Percentiles rank a stretch among this genome's conserved stretches.
phyloP scores from a whole-genome alignment of 2,888 invertebrate genomes.

The Odontomyia ornata region DNA sequence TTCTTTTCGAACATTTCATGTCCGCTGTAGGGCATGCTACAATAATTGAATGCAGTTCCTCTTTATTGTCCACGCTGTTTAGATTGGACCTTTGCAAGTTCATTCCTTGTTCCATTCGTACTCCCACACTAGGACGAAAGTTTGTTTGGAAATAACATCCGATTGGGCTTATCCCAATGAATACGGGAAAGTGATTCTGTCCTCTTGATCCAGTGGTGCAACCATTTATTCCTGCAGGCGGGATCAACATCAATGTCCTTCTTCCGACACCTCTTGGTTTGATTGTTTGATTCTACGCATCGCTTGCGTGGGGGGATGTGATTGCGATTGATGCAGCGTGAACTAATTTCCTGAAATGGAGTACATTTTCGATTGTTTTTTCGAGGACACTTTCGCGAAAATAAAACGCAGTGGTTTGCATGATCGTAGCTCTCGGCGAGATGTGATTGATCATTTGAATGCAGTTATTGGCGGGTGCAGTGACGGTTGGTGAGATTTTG shows the following conservation, averaged over 20 bases:
- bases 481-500: slow-evolving; percentile 55
- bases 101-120: not conserved
- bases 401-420: slow-evolving; percentile 78
- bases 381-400: slow-evolving; percentile 76
- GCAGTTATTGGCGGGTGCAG: slow-evolving; percentile 79
- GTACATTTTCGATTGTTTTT: slow-evolving; percentile 80
- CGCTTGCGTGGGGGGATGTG: not conserved
- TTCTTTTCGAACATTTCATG: slow-evolving; percentile 6
- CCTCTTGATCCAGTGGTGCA: not conserved
- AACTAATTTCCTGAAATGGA: slow-evolving; percentile 68
- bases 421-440: slow-evolving; percentile 74
- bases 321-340: not conserved
- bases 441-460: slow-evolving; percentile 80
- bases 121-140: not conserved
- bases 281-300: not conserved
- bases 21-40: not conserved
- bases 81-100: slow-evolving; percentile 9
- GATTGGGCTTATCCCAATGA: not conserved
- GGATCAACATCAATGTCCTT: not conserved
- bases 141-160: not conserved
- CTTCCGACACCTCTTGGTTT: not conserved
- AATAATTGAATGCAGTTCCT: slow-evolving; percentile 26
- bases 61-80: slow-evolving; percentile 7
- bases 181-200: not conserved
- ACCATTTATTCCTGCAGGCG: not conserved